A percentile compares a stretch with the other conserved stretches of the same genome.
Evolutionary conservation across 2,888 invertebrate genomes (phyloP).

Genomic region (Stratiomys singularior): DNA sequence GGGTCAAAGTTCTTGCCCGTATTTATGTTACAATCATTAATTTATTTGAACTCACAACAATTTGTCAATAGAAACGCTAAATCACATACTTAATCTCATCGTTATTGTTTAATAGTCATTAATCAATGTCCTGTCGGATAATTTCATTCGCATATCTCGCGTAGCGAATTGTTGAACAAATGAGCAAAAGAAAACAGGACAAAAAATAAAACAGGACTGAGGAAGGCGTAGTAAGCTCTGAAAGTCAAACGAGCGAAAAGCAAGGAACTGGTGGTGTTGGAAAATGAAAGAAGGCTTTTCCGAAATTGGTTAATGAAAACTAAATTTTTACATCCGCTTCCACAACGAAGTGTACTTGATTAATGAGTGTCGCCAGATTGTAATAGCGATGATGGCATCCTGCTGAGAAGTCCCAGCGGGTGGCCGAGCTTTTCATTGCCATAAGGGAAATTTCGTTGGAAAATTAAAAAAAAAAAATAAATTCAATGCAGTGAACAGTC

Average conservation of each 20-base stretch:
- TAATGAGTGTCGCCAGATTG: not conserved
- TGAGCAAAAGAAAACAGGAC: not conserved
- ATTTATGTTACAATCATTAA: conserved; percentile 35
- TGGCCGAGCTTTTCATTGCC: not conserved
- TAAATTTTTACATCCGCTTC: not conserved
- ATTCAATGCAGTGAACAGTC: no score
- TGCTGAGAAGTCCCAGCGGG: not conserved
- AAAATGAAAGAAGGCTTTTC: not conserved
- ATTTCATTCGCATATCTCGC: conserved; percentile 23
- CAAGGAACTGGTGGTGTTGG: not conserved
- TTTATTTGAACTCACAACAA: conserved; percentile 39
- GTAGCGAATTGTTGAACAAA: not conserved
- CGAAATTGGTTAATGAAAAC: conserved; percentile 17
- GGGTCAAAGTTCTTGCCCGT: not conserved
- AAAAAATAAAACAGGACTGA: no score
- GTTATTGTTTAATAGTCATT: conserved; percentile 33
- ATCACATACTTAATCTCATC: conserved; percentile 44
- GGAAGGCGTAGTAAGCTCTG: not conserved
- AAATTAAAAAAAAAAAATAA: no score
- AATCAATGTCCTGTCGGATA: conserved; percentile 41
- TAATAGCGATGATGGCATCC: not conserved
- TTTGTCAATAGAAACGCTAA: conserved; percentile 47
- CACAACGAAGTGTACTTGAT: not conserved
- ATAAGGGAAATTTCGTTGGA: not conserved
- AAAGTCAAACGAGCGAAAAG: not conserved